Conservation (phyloP, 1,140 invertebrate species). For the Onthophagus taurus region DNA sequence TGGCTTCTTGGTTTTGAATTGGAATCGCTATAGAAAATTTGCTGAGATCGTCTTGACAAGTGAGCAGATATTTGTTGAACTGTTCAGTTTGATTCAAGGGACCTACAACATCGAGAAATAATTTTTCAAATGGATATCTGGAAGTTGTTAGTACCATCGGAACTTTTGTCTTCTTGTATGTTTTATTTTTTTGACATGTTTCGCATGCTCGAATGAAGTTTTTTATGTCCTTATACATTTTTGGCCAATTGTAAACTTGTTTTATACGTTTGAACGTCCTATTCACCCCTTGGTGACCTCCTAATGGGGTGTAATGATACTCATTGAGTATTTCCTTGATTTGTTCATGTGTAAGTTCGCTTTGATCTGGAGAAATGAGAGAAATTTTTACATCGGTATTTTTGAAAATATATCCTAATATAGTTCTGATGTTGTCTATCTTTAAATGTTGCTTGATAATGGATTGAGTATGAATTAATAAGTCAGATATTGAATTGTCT, state of each 20-base stretch:
- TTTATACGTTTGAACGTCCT: slow-evolving; percentile 6
- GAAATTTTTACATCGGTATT: too few species aligned
- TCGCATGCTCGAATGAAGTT: slow-evolving; percentile 5
- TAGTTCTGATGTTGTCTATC: too few species aligned
- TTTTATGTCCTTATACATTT: slow-evolving; percentile 8
- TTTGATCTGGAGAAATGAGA: too few species aligned
- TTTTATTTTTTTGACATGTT: slow-evolving; percentile 13
- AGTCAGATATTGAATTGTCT: too few species aligned
- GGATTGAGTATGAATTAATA: too few species aligned
- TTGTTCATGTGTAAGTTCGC: slow-evolving; percentile 1
- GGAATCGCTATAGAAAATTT: slow-evolving; percentile 22
- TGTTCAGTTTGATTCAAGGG: slow-evolving; percentile 23
- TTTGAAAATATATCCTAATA: too few species aligned
- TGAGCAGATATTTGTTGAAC: slow-evolving; percentile 27
- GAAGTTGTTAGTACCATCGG: slow-evolving; percentile 29
- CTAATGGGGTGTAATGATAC: slow-evolving; percentile 16
- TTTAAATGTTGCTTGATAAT: too few species aligned
- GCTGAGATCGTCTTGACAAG: slow-evolving; percentile 31
- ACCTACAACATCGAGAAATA: slow-evolving; percentile 29
- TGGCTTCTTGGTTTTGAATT: slow-evolving; percentile 26
- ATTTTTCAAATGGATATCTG: slow-evolving; percentile 20
- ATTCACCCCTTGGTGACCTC: slow-evolving; percentile 23
- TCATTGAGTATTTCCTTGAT: slow-evolving; percentile 20
- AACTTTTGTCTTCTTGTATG: slow-evolving; percentile 18
- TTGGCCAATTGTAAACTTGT: slow-evolving; percentile 5